Conservation (phyloP, 2,113 vertebrate species). For the Gobio gobio region DNA sequence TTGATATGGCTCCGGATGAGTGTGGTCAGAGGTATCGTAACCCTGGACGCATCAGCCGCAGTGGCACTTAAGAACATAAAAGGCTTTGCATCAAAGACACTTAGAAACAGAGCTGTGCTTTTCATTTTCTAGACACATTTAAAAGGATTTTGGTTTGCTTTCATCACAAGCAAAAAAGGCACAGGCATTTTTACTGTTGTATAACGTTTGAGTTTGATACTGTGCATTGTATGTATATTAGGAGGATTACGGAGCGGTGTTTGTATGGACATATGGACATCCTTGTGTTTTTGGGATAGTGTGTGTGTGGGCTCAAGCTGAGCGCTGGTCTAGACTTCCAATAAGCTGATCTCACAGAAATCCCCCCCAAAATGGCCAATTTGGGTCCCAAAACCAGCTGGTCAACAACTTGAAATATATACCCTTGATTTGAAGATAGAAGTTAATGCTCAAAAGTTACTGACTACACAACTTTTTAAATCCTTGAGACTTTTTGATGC, state of each 20-base stretch:
- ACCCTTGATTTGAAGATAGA: background rate
- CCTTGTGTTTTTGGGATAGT: background rate
- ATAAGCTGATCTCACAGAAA: slow-evolving; percentile 56
- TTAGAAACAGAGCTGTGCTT: slow-evolving; percentile 62
- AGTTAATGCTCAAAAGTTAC: background rate
- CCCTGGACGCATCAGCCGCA: slow-evolving; percentile 21
- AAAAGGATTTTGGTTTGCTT: slow-evolving; percentile 66
- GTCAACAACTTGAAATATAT: slow-evolving; percentile 9
- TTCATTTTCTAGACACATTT: slow-evolving; percentile 62
- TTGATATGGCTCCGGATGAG: background rate
- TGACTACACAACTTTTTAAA: background rate
- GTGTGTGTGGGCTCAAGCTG: slow-evolving; percentile 34
- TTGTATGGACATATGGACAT: slow-evolving; percentile 52
- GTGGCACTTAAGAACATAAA: slow-evolving; percentile 47
- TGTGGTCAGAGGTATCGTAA: background rate
- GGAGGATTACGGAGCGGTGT: background rate
- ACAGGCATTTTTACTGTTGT: background rate
- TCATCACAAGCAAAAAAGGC: slow-evolving; percentile 4
- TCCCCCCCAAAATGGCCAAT: slow-evolving; percentile 50
- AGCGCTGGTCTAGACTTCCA: slow-evolving; percentile 62
- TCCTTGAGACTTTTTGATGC: background rate
- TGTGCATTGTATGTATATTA: slow-evolving; percentile 10
- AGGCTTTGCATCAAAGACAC: slow-evolving; percentile 60
- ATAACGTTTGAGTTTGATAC: background rate
- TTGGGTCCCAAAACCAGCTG: background rate